Conservation (phyloP, 2,797 vertebrate genomes). For the Scyliorhinus canicula region DNA sequence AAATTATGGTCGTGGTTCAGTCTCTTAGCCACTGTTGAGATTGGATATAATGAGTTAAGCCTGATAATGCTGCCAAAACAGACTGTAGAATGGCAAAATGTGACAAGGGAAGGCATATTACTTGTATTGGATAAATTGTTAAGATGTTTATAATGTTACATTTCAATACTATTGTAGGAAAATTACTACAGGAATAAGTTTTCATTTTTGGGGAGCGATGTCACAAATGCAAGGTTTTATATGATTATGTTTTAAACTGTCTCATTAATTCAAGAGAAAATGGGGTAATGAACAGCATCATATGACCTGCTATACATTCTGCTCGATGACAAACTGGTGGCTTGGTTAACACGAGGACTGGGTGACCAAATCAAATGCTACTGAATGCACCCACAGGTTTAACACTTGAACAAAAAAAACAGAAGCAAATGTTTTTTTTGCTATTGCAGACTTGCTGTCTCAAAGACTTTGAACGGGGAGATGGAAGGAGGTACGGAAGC, state of each 20-base stretch:
- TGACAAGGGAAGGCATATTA: background rate
- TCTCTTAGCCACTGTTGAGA: too few species aligned
- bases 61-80: background rate
- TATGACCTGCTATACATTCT: too few species aligned
- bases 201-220: background rate
- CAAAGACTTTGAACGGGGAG: background rate
- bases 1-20: too few species aligned
- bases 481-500: too few species aligned
- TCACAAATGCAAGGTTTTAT: background rate
- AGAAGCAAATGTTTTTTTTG: background rate
- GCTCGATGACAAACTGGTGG: too few species aligned
- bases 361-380: background rate
- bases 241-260: background rate
- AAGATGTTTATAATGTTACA: background rate
- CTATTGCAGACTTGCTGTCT: background rate
- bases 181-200: background rate
- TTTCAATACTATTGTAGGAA: background rate
- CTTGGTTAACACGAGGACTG: background rate
- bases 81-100: background rate
- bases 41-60: background rate
- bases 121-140: background rate
- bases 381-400: background rate
- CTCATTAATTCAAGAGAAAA: background rate
- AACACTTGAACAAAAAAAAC: background rate
- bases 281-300: too few species aligned